Percentiles rank a stretch among this genome's conserved stretches.
phyloP scores from a whole-genome alignment of 1,140 invertebrate species.

The Aphidius ervi region DNA sequence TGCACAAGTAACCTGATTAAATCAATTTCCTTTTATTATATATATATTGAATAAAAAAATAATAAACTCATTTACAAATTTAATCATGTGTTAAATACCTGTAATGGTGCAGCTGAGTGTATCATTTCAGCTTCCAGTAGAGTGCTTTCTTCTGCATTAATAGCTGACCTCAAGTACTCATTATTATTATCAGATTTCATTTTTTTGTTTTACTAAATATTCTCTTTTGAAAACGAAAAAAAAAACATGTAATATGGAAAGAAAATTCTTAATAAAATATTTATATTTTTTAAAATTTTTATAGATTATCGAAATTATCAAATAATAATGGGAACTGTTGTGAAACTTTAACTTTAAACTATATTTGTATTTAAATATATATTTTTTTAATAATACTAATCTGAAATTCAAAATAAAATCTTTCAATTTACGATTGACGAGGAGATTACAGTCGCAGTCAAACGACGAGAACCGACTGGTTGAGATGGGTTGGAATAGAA shows the following conservation, averaged over 20 bases:
- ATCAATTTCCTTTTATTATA: constrained; percentile 6
- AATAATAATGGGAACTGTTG: no score
- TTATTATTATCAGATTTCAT: constrained; percentile 42
- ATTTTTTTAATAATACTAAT: no score
- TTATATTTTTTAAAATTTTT: no score
- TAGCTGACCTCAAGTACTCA: constrained; percentile 37
- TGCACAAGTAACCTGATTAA: constrained; percentile 36
- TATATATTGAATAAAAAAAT: not conserved
- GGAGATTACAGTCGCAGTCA: no score
- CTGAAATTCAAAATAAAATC: no score
- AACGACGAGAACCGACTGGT: no score
- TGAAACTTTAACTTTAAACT: no score
- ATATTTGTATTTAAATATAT: no score
- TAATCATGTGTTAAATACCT: constrained; percentile 30
- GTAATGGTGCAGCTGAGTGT: constrained; percentile 31
- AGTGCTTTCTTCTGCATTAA: constrained; percentile 36
- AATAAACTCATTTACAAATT: not conserved
- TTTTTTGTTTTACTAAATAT: constrained; percentile 18
- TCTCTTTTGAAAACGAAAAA: constrained; percentile 8
- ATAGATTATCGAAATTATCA: no score
- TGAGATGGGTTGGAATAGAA: no score
- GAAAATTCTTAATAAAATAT: no score
- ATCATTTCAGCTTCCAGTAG: constrained; percentile 25
- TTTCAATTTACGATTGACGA: no score
- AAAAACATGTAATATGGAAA: not conserved